Conservation (phyloP, 2,888 invertebrate genomes). For the Odontothrips loti region DNA sequence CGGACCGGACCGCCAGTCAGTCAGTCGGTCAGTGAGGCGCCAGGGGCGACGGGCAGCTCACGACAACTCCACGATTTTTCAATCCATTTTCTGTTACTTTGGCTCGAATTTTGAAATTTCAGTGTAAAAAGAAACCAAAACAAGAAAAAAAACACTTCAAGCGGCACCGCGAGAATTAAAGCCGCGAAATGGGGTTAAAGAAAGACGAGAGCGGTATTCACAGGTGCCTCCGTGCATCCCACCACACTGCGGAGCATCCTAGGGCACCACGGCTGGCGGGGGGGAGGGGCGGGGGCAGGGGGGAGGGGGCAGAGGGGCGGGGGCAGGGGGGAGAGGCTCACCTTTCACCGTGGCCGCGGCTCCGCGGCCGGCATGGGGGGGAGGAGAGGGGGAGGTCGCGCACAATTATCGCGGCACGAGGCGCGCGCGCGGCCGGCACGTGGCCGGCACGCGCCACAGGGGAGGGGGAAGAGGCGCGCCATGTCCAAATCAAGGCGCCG, state of each 20-base stretch:
- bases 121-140: neutral
- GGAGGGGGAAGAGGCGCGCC: neutral
- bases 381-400: neutral
- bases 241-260: neutral
- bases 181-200: neutral
- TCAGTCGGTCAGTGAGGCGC: too few relatives aligned
- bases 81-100: too few relatives aligned
- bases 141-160: neutral
- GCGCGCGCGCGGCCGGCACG: neutral
- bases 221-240: too few relatives aligned
- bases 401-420: slow-evolving; percentile 6
- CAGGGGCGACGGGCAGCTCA: too few relatives aligned
- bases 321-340: neutral
- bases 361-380: neutral
- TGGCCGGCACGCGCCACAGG: neutral
- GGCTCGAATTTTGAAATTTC: neutral
- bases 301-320: neutral
- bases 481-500: neutral
- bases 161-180: too few relatives aligned
- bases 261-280: too few relatives aligned
- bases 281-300: too few relatives aligned
- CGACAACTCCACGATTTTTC: too few relatives aligned
- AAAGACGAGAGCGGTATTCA: neutral
- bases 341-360: slow-evolving; percentile 10
- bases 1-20: too few relatives aligned